These are phyloP conservation scores for Seriola aureovittata DNA, from an alignment of 2,113 vertebrate species.

Conservation along the genomic window DNA sequence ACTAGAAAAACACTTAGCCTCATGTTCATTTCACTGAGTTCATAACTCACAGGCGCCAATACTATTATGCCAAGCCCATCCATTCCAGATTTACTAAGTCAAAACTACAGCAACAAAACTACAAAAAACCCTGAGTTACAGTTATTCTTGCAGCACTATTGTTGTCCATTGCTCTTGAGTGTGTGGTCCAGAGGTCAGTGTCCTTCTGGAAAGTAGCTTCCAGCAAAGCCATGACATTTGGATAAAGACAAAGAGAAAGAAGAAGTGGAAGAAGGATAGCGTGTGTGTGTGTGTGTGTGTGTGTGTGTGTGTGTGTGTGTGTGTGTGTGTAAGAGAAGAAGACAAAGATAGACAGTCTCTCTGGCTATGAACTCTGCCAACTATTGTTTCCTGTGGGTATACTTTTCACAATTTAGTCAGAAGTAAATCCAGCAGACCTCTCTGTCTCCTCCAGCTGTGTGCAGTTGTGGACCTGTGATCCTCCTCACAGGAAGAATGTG, in stretches of 20 bases:
- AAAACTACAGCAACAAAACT: background rate
- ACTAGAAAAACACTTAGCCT: background rate
- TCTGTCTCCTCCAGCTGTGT: slow-evolving; percentile 56
- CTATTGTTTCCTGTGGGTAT: slow-evolving; percentile 47
- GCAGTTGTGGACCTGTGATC: slow-evolving; percentile 53
- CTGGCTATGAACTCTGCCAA: slow-evolving; percentile 35
- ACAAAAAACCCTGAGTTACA: background rate
- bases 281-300: background rate
- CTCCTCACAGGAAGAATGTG: slow-evolving; percentile 71
- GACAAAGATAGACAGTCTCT: slow-evolving; percentile 18
- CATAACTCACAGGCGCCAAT: background rate
- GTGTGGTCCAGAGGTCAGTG: slow-evolving; percentile 33
- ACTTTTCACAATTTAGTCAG: slow-evolving; percentile 40
- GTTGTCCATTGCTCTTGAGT: background rate
- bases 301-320: background rate
- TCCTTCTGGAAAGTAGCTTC: slow-evolving; percentile 19
- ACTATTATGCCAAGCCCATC: background rate
- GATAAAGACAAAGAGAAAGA: slow-evolving; percentile 20
- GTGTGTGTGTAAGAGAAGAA: background rate
- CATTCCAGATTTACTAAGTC: background rate
- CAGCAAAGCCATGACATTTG: slow-evolving; percentile 33
- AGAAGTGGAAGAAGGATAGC: background rate
- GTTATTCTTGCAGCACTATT: background rate
- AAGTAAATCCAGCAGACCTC: slow-evolving; percentile 11
- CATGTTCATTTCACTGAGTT: background rate